Evolutionary conservation across 2,113 vertebrate genomes (phyloP), one percentile per base, ranked within the genome.

Genomic region (Otus sunia): DNA sequence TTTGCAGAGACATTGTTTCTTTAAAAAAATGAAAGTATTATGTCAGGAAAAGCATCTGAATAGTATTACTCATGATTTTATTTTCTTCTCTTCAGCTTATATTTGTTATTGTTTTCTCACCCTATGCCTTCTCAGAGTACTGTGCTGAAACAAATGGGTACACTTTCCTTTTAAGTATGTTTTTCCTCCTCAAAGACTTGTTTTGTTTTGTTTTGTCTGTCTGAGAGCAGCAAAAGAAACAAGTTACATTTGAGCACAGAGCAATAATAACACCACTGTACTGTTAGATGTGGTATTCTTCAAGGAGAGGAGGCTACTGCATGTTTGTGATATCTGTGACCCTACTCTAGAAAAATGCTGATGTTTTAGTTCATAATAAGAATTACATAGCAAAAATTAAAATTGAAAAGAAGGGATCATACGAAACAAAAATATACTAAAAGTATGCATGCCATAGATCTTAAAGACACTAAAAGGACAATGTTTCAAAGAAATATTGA

Each of bases 101-200:
- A 50, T 90, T 93, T 92, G 19, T 59, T 87, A 69, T 50, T 86
- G 45, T 89, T 91, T 94, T 83, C 75, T 79, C 73, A 86, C 13
- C 29, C 68, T 91, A 13, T 86, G 52, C 5, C 26, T 88, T 79
- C 82, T 69, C 45, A 86, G 39, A 68, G 12, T 88, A 43, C 36
- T 82, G 9, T 91, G 47, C 30, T 84, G 79, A 96, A 68, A 88
- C 52, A 90, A 92, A 90, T 69, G 18, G 10, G 9, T 71, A 84
- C 0, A 4, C 56, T 94, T 96, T 94, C 32, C 29, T 95, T 91
- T 88, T 82, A 95, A 91, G 75, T 73, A 71, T 68, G 47, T 58
- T 88, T 92, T 95, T 94, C 39, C 18, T 88, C 59, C 88, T 84
- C 91, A 91, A 96, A 92, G 63, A 55, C 49, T 90, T 88, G 52